Conservation (phyloP, 2,888 invertebrate species). For the Agrochola circellaris region DNA sequence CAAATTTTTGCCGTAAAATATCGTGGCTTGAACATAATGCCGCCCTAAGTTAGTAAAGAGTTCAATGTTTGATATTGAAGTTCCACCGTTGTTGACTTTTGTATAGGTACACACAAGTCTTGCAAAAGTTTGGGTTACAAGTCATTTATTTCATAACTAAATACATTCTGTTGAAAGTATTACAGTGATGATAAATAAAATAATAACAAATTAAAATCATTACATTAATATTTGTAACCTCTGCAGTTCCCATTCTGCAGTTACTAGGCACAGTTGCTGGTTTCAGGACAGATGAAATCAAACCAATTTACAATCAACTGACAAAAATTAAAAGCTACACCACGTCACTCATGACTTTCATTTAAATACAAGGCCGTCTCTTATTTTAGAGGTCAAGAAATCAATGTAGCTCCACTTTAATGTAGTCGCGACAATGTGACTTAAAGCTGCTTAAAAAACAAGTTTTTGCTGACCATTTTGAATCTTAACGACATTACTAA, state of each 20-base stretch:
- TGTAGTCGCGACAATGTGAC: not conserved
- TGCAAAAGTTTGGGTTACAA: not conserved
- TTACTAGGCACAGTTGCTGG: not conserved
- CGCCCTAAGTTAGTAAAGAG: not conserved
- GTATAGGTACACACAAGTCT: no score
- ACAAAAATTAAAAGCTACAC: conserved; percentile 13
- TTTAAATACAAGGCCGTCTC: conserved; percentile 30
- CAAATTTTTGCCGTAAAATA: not conserved
- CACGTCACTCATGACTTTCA: conserved; percentile 34
- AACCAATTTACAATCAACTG: conserved; percentile 35
- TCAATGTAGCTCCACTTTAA: conserved; percentile 18
- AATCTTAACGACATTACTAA: conserved; percentile 1
- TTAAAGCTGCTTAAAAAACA: not conserved
- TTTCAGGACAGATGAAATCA: not conserved
- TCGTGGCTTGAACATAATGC: not conserved
- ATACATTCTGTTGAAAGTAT: no score
- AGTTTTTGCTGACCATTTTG: conserved; percentile 4
- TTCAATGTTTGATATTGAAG: no score
- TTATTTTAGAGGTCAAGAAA: conserved; percentile 41
- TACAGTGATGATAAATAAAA: no score
- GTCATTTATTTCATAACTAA: no score
- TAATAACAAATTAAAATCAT: no score
- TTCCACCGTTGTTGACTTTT: not conserved
- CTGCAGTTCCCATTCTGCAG: not conserved
- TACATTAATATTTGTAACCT: not conserved